These are phyloP conservation scores for Potamarius usumacintae DNA, from an alignment of 2,113 vertebrate species.

Conservation along the genomic window DNA sequence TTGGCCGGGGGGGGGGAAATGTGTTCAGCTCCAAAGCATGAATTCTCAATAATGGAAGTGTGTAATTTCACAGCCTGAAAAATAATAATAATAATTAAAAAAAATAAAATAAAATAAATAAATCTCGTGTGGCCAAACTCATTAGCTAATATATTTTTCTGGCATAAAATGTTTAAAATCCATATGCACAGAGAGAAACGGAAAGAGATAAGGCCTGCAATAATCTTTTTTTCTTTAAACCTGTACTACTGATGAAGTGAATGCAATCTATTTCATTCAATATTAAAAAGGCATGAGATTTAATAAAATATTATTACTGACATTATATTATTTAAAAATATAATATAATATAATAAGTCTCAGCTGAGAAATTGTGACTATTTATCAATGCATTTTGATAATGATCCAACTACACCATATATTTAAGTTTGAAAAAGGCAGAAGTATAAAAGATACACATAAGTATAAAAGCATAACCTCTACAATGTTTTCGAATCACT, in stretches of 20 bases:
- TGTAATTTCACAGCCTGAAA: slow-evolving; percentile 41
- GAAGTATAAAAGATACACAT: neutral
- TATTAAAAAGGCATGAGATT: neutral
- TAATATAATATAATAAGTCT: neutral
- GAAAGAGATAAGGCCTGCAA: slow-evolving; percentile 14
- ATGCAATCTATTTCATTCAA: neutral
- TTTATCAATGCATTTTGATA: neutral
- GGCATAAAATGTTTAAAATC: slow-evolving; percentile 40
- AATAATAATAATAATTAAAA: neutral
- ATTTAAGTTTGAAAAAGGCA: neutral
- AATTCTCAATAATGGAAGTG: slow-evolving; percentile 45
- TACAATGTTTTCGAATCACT: neutral
- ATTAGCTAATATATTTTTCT: slow-evolving; percentile 51
- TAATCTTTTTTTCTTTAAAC: slow-evolving; percentile 21
- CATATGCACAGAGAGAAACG: slow-evolving; percentile 39
- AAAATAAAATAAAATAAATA: neutral
- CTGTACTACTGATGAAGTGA: neutral
- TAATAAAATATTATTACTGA: neutral
- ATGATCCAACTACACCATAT: neutral
- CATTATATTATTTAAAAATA: no score
- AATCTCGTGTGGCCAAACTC: slow-evolving; percentile 40
- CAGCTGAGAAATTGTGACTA: neutral
- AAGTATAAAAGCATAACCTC: neutral
- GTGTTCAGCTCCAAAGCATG: slow-evolving; percentile 22
- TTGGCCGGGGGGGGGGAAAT: slow-evolving; percentile 36